Percentiles rank a stretch among this genome's conserved stretches.
Conservation (phyloP, 1,140 invertebrate genomes). For the Sitophilus oryzae region DNA sequence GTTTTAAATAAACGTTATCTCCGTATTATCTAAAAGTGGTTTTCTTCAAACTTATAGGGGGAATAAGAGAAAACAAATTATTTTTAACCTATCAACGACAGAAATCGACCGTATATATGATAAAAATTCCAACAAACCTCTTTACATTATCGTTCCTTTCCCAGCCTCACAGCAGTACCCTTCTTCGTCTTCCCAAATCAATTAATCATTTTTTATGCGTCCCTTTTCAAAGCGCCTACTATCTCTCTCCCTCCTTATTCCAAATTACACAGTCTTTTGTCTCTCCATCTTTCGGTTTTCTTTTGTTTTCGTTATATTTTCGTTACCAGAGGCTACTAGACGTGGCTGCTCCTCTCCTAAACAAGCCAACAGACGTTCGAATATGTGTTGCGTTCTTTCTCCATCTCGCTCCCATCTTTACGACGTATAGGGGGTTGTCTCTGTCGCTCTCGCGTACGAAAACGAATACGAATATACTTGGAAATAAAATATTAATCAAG, state of each 20-base stretch:
- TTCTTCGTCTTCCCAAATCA: conserved; percentile 1
- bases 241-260: not conserved
- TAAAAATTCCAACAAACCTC: too few relatives aligned
- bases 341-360: not conserved
- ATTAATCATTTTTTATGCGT: conserved; percentile 14
- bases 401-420: not conserved
- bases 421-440: not conserved
- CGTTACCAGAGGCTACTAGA: conserved; percentile 23
- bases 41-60: too few relatives aligned
- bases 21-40: too few relatives aligned
- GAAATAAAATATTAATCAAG: conserved; percentile 20
- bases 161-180: too few relatives aligned
- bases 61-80: too few relatives aligned
- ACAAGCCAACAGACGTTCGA: not conserved
- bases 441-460: not conserved
- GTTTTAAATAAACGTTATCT: too few relatives aligned
- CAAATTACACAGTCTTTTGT: conserved; percentile 11
- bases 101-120: too few relatives aligned
- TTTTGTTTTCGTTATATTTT: conserved; percentile 23
- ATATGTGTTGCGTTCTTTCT: not conserved
- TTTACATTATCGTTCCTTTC: too few relatives aligned
- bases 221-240: conserved; percentile 5
- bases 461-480: not conserved
- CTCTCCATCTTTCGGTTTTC: conserved; percentile 2
- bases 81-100: too few relatives aligned